These are phyloP conservation scores for Physella acuta DNA, from an alignment of 1,140 invertebrate species.

Conservation along the genomic window DNA sequence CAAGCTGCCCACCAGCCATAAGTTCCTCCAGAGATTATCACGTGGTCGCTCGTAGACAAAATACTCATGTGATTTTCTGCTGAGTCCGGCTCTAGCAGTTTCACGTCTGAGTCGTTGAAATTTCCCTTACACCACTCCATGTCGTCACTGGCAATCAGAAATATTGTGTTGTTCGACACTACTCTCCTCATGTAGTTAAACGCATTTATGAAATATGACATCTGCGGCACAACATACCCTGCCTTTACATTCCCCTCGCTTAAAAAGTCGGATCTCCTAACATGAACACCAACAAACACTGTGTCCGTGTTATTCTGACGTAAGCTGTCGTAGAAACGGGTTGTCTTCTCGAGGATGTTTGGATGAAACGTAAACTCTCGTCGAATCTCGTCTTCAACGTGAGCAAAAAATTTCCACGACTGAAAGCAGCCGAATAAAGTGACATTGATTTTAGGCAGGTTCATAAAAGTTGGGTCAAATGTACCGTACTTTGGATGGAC, in stretches of 20 bases:
- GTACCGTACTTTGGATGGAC: no score
- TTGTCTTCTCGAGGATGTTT: constrained; percentile 20
- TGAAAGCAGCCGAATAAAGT: constrained; percentile 35
- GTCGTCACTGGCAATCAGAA: constrained; percentile 44
- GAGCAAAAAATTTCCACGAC: constrained; percentile 41
- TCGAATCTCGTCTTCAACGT: constrained; percentile 22
- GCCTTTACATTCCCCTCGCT: not conserved
- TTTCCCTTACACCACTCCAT: constrained; percentile 35
- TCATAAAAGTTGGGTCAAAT: constrained; percentile 22
- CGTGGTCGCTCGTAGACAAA: constrained; percentile 43
- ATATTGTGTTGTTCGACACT: constrained; percentile 28
- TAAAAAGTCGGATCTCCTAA: constrained; percentile 39
- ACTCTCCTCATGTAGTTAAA: constrained; percentile 31
- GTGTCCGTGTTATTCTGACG: not conserved
- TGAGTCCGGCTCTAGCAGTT: constrained; percentile 24
- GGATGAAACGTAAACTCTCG: constrained; percentile 33
- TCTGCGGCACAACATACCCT: constrained; percentile 34
- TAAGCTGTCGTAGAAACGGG: constrained; percentile 11
- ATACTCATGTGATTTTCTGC: constrained; percentile 46
- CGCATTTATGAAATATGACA: constrained; percentile 34
- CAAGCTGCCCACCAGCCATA: constrained; percentile 53
- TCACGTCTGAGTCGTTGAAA: constrained; percentile 26
- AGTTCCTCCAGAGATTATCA: constrained; percentile 46
- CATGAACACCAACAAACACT: constrained; percentile 38
- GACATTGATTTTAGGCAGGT: constrained; percentile 21